Conservation (phyloP, 2,888 invertebrate genomes). For the Acleris laterana region DNA sequence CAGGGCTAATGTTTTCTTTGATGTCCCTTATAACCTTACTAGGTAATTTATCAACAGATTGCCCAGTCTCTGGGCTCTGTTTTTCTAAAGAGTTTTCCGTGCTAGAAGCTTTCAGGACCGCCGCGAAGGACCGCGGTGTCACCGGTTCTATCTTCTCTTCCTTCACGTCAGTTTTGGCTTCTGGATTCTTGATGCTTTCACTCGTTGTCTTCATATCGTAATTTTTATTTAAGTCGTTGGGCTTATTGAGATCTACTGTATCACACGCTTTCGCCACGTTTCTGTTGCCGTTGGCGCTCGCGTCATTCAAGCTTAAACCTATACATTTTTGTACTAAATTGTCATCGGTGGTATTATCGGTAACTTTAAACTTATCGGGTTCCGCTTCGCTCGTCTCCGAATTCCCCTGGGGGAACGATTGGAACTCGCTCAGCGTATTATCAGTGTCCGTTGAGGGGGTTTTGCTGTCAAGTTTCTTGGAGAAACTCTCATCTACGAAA, state of each 20-base stretch:
- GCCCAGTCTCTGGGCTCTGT: conserved; percentile 72
- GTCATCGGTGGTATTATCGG: conserved; percentile 77
- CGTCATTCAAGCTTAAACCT: conserved; percentile 73
- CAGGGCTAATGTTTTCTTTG: conserved; percentile 86
- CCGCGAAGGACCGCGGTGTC: conserved; percentile 73
- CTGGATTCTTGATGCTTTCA: conserved; percentile 43
- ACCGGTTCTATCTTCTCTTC: conserved; percentile 54
- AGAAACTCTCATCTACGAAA: conserved; percentile 77
- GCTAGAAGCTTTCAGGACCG: conserved; percentile 73
- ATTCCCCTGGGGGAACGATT: conserved; percentile 62
- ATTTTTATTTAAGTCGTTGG: conserved; percentile 70
- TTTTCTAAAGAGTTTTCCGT: conserved; percentile 74
- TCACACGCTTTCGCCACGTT: conserved; percentile 57
- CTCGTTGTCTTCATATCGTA: conserved; percentile 46
- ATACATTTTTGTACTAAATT: conserved; percentile 79
- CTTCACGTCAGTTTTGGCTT: conserved; percentile 43
- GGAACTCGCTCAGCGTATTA: conserved; percentile 76
- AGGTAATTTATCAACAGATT: conserved; percentile 78
- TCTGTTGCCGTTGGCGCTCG: conserved; percentile 54
- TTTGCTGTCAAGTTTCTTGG: conserved; percentile 74
- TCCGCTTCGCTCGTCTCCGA: conserved; percentile 51
- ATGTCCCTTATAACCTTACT: conserved; percentile 84
- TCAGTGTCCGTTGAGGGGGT: conserved; percentile 79
- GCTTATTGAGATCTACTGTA: conserved; percentile 73
- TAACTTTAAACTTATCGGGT: conserved; percentile 58